Conservation (phyloP, 2,113 vertebrate species). For the Protomyctophum bolini region DNA sequence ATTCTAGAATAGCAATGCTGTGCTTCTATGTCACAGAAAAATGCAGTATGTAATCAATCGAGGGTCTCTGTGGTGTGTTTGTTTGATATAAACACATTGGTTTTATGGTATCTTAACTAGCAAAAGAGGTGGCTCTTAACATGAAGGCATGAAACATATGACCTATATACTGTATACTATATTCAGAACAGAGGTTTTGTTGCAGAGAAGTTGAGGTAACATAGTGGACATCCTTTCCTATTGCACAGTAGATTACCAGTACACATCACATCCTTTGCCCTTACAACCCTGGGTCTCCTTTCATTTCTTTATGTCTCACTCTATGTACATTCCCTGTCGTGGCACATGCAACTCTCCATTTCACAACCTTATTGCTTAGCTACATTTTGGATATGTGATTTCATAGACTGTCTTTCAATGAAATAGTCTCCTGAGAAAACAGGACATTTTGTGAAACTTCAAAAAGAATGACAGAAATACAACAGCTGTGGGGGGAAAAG, state of each 20-base stretch:
- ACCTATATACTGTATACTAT: too few relatives aligned
- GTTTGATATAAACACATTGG: too few relatives aligned
- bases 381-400: constrained; percentile 16
- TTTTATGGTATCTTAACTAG: too few relatives aligned
- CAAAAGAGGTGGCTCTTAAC: too few relatives aligned
- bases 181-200: neutral
- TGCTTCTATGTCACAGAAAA: too few relatives aligned
- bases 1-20: neutral
- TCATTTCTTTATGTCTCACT: constrained; percentile 55
- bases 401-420: neutral
- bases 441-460: neutral
- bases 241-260: constrained; percentile 30
- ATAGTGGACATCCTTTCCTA: constrained; percentile 31
- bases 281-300: constrained; percentile 47
- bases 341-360: constrained; percentile 30
- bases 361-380: constrained; percentile 55
- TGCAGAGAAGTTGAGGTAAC: neutral
- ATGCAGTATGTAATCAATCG: too few relatives aligned
- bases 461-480: neutral
- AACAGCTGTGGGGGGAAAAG: neutral
- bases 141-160: too few relatives aligned
- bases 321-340: constrained; percentile 45
- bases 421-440: neutral
- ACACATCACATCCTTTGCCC: constrained; percentile 20
- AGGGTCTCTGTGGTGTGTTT: too few relatives aligned